Base-by-base conservation (phyloP, 2,113 vertebrate species). In the Alouatta palliata region DNA sequence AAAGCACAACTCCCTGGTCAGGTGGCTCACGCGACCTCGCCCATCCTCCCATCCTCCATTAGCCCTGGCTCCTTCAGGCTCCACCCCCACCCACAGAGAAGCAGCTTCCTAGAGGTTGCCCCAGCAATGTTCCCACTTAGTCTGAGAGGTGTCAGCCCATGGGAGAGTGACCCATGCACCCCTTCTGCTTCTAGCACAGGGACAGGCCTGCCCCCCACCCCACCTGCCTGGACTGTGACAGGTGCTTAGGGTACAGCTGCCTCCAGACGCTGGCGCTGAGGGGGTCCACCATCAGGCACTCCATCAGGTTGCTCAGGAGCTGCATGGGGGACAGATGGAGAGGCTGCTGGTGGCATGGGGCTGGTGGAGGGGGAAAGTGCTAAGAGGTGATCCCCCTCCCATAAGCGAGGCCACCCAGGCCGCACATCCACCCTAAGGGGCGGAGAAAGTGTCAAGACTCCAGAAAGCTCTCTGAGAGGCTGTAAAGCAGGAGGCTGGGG, bases 201-300 rank as follows among this genome's bases (percentile, higher is more conserved):
- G 68, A 70, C 20, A 76, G 52, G 27, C 6, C 61, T 73, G 25
- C 6, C 32, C 8, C 47, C 95, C 10, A 43, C 37, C 92, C 25
- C 4, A 96, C 98, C 6, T 83, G 99, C 99, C 99, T 99, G 97
- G 99, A 99, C 98, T 99, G 99, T 2, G 99, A 94, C 9, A 99
- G 98, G 94, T 99, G 99, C 96, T 99, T 99, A 40, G 98, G 99
- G 97, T 99, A 99, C 13, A 99, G 99, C 98, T 99, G 99, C 97
- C 99, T 98, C 99, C 99, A 99, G 75, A 99, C 99, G 0, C 98
- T 99, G 87, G 99, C 98, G 97, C 99, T 99, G 97, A 99, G 99
- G 0, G 99, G 98, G 70, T 99, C 99, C 95, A 99, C 98, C 54
- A 97, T 99, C 97, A 99, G 98, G 98, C 99, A 99, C 97, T 99